These are phyloP conservation scores for Orbicella faveolata DNA, from an alignment of 64 coral and sea anemone genomes.

Conservation along the genomic window DNA sequence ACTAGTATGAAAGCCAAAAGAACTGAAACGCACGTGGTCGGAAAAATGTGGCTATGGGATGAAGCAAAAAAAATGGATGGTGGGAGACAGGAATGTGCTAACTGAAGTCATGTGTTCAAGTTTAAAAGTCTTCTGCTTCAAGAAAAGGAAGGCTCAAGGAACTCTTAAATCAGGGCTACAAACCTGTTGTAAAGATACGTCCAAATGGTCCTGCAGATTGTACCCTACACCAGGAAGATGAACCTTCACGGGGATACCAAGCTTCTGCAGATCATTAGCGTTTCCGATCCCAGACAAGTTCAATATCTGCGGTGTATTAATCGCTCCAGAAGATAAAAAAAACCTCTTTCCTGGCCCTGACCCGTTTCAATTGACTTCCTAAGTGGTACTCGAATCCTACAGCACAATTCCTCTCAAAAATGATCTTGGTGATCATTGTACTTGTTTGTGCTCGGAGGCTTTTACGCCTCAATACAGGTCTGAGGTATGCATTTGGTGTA, in stretches of 20 bases:
- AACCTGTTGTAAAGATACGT: constrained; percentile 82
- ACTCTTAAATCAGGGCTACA: neutral
- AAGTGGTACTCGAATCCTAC: constrained; percentile 78
- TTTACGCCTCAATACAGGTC: constrained; percentile 53
- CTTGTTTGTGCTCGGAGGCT: constrained; percentile 62
- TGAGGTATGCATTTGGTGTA: constrained; percentile 89
- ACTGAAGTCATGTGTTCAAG: too few species aligned
- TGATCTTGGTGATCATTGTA: constrained; percentile 66
- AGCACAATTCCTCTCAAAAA: constrained; percentile 72
- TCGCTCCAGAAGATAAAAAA: constrained; percentile 75
- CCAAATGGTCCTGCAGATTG: constrained; percentile 90
- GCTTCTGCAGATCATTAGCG: constrained; percentile 75
- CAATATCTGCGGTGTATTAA: constrained; percentile 83
- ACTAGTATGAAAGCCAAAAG: too few species aligned
- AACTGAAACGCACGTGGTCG: too few species aligned
- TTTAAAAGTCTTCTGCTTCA: too few species aligned
- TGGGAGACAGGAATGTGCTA: too few species aligned
- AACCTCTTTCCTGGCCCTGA: constrained; percentile 71
- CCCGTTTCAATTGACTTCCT: constrained; percentile 38
- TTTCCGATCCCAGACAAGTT: constrained; percentile 93
- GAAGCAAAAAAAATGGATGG: too few species aligned
- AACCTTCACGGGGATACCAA: constrained; percentile 80
- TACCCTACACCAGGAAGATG: constrained; percentile 85
- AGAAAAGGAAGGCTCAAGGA: too few species aligned
- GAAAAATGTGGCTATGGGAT: too few species aligned